phyloP scores from a whole-genome alignment of 2,113 vertebrate species.

The Cepphus grylle region DNA sequence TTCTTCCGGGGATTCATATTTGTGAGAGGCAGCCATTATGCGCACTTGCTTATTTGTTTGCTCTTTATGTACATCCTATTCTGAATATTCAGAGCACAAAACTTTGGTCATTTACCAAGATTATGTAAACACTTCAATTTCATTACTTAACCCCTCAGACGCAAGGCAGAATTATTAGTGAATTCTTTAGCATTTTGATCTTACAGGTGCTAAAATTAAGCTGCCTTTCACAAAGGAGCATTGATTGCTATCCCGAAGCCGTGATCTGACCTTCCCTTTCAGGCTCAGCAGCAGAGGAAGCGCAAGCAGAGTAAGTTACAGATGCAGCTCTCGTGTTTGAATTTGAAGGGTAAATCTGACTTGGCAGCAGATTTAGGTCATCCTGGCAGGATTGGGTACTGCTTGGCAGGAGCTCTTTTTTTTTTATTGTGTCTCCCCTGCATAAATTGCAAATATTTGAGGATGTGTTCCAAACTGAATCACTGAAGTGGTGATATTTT shows the following conservation, averaged over 20 bases:
- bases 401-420: constrained; percentile 27
- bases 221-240: background rate
- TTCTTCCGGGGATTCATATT: background rate
- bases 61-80: background rate
- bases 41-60: background rate
- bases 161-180: background rate
- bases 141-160: background rate
- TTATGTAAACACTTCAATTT: background rate
- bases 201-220: background rate
- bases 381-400: constrained; percentile 7
- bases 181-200: background rate
- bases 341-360: constrained; percentile 45
- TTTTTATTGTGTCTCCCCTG: constrained; percentile 17
- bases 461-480: constrained; percentile 19
- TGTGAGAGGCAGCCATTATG: background rate
- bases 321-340: background rate
- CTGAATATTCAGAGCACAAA: background rate
- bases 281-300: constrained; percentile 1
- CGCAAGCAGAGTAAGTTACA: background rate
- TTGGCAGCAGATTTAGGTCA: constrained; percentile 41
- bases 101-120: background rate
- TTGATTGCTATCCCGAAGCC: background rate
- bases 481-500: constrained; percentile 4
- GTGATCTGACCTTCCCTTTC: constrained; percentile 25
- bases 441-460: constrained; percentile 46